A percentile compares a stretch with the other conserved stretches of the same genome.
phyloP scores from a whole-genome alignment of 2,797 vertebrate species.

The Acipenser transmontanus region DNA sequence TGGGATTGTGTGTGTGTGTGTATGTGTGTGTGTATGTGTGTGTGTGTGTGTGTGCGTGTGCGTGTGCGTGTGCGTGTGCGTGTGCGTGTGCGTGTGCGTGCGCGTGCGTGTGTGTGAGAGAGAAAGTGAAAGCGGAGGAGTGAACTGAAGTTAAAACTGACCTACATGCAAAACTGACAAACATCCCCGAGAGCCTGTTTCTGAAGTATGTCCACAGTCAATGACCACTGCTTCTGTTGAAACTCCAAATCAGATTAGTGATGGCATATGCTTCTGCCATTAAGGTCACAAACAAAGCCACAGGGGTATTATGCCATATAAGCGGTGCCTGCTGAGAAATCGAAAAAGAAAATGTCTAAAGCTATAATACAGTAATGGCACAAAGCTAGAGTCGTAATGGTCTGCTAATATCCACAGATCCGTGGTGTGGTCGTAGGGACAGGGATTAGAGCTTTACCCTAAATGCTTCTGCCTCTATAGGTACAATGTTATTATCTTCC shows the following conservation, averaged over 20 bases:
- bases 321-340: slow-evolving; percentile 18
- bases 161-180: slow-evolving; percentile 39
- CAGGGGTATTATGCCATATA: slow-evolving; percentile 24
- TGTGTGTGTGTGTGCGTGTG: slow-evolving; percentile 9
- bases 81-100: neutral
- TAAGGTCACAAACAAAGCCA: slow-evolving; percentile 35
- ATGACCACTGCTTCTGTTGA: slow-evolving; percentile 25
- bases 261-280: slow-evolving; percentile 54
- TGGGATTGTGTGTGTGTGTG: neutral
- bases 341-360: slow-evolving; percentile 16
- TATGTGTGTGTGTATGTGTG: neutral
- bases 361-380: neutral
- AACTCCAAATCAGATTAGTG: slow-evolving; percentile 52
- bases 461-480: neutral
- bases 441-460: neutral
- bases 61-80: neutral
- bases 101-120: slow-evolving; percentile 1
- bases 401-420: neutral
- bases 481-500: neutral
- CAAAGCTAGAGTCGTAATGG: neutral
- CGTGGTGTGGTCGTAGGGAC: neutral
- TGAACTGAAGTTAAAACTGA: slow-evolving; percentile 25
- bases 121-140: neutral
- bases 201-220: slow-evolving; percentile 20
- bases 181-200: slow-evolving; percentile 24